Conservation (phyloP, 2,113 vertebrate genomes). For the Zeus faber region DNA sequence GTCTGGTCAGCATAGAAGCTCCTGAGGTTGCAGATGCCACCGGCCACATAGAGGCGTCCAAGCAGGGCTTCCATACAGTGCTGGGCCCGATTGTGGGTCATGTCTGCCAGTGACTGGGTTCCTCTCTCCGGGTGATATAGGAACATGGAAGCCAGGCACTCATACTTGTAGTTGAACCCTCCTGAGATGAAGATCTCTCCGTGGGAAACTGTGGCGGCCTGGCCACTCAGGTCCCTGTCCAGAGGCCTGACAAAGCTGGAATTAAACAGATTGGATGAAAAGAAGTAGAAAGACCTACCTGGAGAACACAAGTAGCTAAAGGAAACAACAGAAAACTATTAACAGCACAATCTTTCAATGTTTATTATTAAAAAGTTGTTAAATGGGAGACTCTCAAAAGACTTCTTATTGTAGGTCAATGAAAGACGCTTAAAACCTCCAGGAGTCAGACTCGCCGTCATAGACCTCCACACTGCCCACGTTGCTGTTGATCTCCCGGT, state of each 20-base stretch:
- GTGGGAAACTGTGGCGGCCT: conserved; percentile 41
- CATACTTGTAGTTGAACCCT: conserved; percentile 69
- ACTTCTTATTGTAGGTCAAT: too few species aligned
- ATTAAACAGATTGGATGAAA: too few species aligned
- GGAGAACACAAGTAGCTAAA: too few species aligned
- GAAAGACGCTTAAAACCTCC: too few species aligned
- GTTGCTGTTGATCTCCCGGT: conserved; percentile 68
- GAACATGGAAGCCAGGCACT: conserved; percentile 65
- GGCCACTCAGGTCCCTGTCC: conserved; percentile 69
- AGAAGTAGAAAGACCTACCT: too few species aligned
- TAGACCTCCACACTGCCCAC: conserved; percentile 74
- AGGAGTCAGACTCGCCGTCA: conserved; percentile 55
- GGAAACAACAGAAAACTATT: too few species aligned
- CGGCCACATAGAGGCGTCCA: conserved; percentile 59
- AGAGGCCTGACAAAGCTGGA: conserved; percentile 61
- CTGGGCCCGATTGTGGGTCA: conserved; percentile 66
- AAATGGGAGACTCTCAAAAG: too few species aligned
- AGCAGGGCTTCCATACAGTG: conserved; percentile 74
- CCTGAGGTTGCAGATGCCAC: conserved; percentile 67
- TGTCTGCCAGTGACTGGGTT: conserved; percentile 59
- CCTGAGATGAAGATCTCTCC: conserved; percentile 71
- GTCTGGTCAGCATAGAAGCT: conserved; percentile 69
- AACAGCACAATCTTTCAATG: too few species aligned
- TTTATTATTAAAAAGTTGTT: too few species aligned
- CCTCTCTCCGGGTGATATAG: conserved; percentile 70